Percentiles rank a stretch among this genome's conserved stretches.
These are phyloP conservation scores for Phoxinus dragarum DNA, from an alignment of 2,797 vertebrate genomes.

Conservation along the genomic window DNA sequence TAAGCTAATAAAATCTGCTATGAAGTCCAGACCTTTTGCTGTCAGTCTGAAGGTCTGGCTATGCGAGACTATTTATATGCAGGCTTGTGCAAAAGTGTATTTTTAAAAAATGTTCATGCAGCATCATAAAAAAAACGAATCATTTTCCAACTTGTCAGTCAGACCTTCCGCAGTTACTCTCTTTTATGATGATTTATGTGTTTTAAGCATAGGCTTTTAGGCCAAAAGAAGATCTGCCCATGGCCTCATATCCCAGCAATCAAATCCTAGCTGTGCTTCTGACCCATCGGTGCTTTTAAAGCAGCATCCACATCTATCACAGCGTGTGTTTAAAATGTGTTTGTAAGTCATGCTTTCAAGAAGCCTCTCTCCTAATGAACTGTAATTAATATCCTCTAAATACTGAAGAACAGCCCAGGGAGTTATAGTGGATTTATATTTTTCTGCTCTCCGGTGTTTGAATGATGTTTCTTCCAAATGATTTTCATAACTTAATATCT, in stretches of 20 bases:
- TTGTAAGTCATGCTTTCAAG: neutral
- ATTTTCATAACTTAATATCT: constrained; percentile 24
- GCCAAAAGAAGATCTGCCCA: neutral
- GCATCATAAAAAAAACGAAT: neutral
- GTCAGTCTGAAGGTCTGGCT: neutral
- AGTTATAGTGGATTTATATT: neutral
- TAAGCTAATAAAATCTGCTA: too few relatives aligned
- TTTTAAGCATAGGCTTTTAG: neutral
- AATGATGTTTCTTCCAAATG: constrained; percentile 1
- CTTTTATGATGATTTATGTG: constrained; percentile 17
- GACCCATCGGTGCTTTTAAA: neutral
- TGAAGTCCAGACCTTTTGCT: neutral
- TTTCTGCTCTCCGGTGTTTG: neutral
- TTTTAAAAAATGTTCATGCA: neutral
- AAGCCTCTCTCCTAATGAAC: neutral
- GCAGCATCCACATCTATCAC: neutral
- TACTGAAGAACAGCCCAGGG: neutral
- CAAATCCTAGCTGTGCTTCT: neutral
- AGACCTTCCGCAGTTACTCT: neutral
- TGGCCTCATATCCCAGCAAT: constrained; percentile 28
- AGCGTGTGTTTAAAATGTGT: neutral
- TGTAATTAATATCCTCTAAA: constrained; percentile 1
- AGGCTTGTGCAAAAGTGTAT: neutral
- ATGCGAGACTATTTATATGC: neutral
- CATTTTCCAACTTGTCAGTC: constrained; percentile 3